Percentiles rank a stretch among this genome's conserved stretches.
Conservation (phyloP, 2,888 invertebrate species). For the Corbicula japonica region DNA sequence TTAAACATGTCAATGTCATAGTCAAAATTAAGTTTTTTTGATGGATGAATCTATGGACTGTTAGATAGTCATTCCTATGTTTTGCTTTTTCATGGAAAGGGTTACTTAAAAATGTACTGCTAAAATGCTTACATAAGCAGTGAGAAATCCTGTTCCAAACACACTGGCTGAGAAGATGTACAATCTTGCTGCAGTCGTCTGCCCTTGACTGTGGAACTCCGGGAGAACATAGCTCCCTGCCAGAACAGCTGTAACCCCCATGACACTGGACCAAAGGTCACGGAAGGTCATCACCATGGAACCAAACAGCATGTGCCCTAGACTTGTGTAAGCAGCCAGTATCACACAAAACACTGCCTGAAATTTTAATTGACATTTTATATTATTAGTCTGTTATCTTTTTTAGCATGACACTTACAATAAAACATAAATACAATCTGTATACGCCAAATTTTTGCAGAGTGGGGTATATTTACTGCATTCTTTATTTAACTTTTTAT, state of each 20-base stretch:
- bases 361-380: no score
- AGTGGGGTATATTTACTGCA: no score
- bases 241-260: constrained; percentile 77
- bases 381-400: no score
- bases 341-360: constrained; percentile 80
- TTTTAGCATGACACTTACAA: no score
- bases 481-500: no score
- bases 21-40: no score
- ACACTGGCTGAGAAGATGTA: constrained; percentile 77
- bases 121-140: constrained; percentile 82
- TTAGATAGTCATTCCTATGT: no score
- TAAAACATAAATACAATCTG: no score
- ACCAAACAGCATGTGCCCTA: constrained; percentile 82
- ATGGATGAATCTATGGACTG: no score
- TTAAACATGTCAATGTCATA: no score
- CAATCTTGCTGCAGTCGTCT: constrained; percentile 59
- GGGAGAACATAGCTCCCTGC: constrained; percentile 68
- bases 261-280: constrained; percentile 75
- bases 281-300: constrained; percentile 73
- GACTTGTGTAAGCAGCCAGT: constrained; percentile 79
- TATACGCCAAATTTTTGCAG: no score
- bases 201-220: constrained; percentile 34
- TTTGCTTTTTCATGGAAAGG: no score
- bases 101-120: background rate
- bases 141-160: constrained; percentile 80